A percentile compares a stretch with the other conserved stretches of the same genome.
Evolutionary conservation across 2,888 invertebrate genomes (phyloP).

Genomic region (Drosophila algonquin): DNA sequence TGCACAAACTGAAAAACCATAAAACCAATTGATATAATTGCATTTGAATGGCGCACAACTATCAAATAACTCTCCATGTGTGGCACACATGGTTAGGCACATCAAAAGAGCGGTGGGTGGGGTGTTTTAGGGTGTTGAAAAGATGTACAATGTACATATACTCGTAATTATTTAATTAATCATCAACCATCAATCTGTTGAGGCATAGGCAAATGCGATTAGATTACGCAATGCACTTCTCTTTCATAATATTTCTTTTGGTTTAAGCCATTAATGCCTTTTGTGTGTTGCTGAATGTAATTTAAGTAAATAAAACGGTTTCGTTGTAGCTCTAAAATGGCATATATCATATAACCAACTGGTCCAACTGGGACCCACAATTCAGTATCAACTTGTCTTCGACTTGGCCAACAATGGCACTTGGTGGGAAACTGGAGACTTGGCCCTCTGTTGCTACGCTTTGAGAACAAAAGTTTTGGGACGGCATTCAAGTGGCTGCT

Average conservation of each 20-base stretch:
- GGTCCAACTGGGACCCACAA: slow-evolving; percentile 4
- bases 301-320: slow-evolving; percentile 30
- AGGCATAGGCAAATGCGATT: not conserved
- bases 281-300: not conserved
- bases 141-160: not conserved
- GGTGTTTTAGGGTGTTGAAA: not conserved
- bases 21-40: slow-evolving; percentile 60
- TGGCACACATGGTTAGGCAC: not conserved
- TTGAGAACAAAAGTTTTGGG: slow-evolving; percentile 41
- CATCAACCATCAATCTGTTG: not conserved
- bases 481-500: slow-evolving; percentile 14
- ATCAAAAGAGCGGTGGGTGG: not conserved
- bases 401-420: slow-evolving; percentile 62
- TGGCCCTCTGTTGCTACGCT: slow-evolving; percentile 40
- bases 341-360: slow-evolving; percentile 36
- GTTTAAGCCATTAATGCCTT: slow-evolving; percentile 7
- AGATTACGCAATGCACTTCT: not conserved
- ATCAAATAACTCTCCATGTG: not conserved
- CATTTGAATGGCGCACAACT: slow-evolving; percentile 24
- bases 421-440: slow-evolving; percentile 58
- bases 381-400: slow-evolving; percentile 44
- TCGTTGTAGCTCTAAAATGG: slow-evolving; percentile 13
- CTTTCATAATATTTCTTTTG: not conserved
- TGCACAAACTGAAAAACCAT: slow-evolving; percentile 30
- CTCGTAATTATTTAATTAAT: not conserved